These are phyloP conservation scores for Salvelinus namaycush DNA, from an alignment of 2,113 vertebrate species.

Conservation along the genomic window DNA sequence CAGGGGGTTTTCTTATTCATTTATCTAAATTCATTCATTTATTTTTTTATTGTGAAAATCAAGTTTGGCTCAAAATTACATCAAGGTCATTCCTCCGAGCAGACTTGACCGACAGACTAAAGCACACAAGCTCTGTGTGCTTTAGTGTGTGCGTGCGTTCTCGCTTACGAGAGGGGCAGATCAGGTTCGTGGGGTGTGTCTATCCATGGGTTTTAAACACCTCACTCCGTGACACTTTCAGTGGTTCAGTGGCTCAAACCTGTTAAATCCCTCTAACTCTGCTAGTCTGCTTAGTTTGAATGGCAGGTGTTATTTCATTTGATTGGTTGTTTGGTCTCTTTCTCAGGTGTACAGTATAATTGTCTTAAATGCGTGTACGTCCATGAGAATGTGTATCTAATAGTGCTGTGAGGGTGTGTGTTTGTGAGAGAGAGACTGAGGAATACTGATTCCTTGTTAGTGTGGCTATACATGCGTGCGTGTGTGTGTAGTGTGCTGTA, in stretches of 20 bases:
- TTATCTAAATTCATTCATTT: too few species aligned
- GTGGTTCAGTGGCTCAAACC: too few species aligned
- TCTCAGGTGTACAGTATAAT: too few species aligned
- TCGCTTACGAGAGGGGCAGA: conserved; percentile 1
- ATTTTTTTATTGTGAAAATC: background rate
- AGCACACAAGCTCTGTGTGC: background rate
- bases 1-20: conserved; percentile 23
- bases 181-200: too few species aligned
- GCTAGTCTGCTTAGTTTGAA: too few species aligned
- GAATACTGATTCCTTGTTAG: background rate
- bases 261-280: too few species aligned
- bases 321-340: too few species aligned
- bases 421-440: background rate
- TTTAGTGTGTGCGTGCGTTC: conserved; percentile 15
- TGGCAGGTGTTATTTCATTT: too few species aligned
- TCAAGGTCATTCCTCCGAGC: background rate
- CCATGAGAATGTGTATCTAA: too few species aligned
- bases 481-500: background rate
- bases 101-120: conserved; percentile 1
- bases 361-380: too few species aligned
- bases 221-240: too few species aligned
- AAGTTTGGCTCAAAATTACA: conserved; percentile 6
- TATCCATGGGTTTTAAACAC: too few species aligned
- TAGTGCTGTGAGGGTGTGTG: background rate
- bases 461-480: background rate